phyloP scores from a whole-genome alignment of 64 coral and sea anemone species.

The Stichodactyla helianthus region DNA sequence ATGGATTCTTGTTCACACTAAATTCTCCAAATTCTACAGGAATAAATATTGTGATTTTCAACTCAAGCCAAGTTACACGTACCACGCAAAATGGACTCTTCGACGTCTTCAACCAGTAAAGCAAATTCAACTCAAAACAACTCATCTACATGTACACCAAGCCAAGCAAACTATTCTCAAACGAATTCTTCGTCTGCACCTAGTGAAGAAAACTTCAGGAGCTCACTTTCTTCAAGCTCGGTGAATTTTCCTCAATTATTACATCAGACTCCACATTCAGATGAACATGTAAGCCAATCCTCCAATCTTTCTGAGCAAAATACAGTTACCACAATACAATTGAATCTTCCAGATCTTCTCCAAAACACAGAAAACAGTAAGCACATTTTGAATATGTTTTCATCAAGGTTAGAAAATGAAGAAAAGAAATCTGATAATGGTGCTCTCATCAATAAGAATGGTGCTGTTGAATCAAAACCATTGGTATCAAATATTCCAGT shows the following conservation, averaged over 20 bases:
- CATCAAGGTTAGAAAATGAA: no score
- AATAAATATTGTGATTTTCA: no score
- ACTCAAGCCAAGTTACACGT: no score
- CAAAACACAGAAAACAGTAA: neutral
- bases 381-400: no score
- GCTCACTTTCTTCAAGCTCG: neutral
- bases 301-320: neutral
- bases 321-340: neutral
- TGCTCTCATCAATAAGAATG: neutral
- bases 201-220: neutral
- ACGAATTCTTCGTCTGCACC: no score
- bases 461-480: no score
- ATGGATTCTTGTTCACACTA: no score
- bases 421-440: no score
- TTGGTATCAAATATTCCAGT: no score
- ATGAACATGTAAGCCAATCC: neutral
- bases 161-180: neutral
- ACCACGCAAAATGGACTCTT: no score
- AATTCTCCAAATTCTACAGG: no score
- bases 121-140: neutral
- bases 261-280: neutral
- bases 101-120: no score
- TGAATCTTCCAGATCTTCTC: neutral
- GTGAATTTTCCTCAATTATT: neutral
- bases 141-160: neutral